A percentile compares a stretch with the other conserved stretches of the same genome.
These are phyloP conservation scores for Neotoma lepida DNA, from an alignment of 2,113 vertebrate genomes.

Conservation along the genomic window DNA sequence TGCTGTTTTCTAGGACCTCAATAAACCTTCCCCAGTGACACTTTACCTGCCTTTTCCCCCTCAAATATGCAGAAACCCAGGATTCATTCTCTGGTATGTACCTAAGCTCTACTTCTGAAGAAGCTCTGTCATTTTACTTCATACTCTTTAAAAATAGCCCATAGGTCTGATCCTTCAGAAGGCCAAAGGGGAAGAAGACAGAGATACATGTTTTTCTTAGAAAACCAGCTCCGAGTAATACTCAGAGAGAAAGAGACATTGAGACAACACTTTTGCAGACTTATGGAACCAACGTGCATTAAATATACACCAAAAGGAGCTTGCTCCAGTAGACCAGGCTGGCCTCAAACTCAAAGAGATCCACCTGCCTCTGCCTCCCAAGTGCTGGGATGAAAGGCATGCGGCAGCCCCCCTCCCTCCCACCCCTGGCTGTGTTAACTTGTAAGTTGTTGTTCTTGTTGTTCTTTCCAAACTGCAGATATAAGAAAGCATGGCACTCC, in stretches of 20 bases:
- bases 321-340: neutral
- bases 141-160: neutral
- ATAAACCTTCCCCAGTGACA: neutral
- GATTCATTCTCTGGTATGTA: neutral
- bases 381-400: neutral
- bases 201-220: neutral
- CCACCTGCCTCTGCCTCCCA: neutral
- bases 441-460: neutral
- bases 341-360: neutral
- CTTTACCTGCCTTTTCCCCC: neutral
- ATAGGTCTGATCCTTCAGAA: neutral
- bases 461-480: neutral
- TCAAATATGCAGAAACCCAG: neutral
- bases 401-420: no score
- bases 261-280: neutral
- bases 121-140: neutral
- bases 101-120: neutral
- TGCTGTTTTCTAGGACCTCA: neutral
- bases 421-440: neutral
- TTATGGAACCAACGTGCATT: neutral
- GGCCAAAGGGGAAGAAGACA: neutral
- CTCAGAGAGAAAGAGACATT: no score
- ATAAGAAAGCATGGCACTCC: rapidly evolving
- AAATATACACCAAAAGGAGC: neutral
- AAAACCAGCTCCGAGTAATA: neutral